phyloP scores from a whole-genome alignment of 2,888 invertebrate species.

The Hydriomena furcata region DNA sequence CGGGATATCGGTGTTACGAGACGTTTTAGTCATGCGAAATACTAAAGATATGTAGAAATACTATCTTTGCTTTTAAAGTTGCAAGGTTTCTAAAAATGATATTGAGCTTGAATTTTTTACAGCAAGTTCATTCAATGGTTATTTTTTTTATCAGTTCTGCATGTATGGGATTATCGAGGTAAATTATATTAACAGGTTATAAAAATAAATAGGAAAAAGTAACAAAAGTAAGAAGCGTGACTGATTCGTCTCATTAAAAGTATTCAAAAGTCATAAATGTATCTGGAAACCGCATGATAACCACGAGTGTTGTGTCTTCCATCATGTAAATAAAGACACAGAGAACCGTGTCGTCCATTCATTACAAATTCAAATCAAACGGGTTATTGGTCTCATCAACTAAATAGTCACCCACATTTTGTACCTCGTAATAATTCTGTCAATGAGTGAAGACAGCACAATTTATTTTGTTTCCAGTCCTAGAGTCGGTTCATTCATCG shows the following conservation, averaged over 20 bases:
- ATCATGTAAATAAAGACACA: conserved; percentile 25
- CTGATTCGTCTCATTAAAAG: conserved; percentile 37
- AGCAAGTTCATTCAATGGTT: too few species aligned
- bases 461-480: conserved; percentile 27
- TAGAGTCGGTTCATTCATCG: conserved; percentile 31
- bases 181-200: too few species aligned
- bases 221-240: conserved; percentile 19
- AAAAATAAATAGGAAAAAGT: too few species aligned
- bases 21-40: conserved; percentile 27
- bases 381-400: conserved; percentile 25
- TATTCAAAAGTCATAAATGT: conserved; percentile 11
- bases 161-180: too few species aligned
- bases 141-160: too few species aligned
- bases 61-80: too few species aligned
- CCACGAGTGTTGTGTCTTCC: conserved; percentile 20
- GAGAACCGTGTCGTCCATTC: conserved; percentile 17
- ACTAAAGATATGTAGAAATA: too few species aligned
- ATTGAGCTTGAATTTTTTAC: too few species aligned
- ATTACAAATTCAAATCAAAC: conserved; percentile 9
- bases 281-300: conserved; percentile 29
- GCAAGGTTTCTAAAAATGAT: too few species aligned
- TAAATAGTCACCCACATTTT: conserved; percentile 10
- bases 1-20: conserved; percentile 32
- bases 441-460: conserved; percentile 80
- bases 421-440: conserved; percentile 3